These are phyloP conservation scores for Sinonovacula constricta DNA, from an alignment of 1,140 invertebrate genomes.

Conservation along the genomic window DNA sequence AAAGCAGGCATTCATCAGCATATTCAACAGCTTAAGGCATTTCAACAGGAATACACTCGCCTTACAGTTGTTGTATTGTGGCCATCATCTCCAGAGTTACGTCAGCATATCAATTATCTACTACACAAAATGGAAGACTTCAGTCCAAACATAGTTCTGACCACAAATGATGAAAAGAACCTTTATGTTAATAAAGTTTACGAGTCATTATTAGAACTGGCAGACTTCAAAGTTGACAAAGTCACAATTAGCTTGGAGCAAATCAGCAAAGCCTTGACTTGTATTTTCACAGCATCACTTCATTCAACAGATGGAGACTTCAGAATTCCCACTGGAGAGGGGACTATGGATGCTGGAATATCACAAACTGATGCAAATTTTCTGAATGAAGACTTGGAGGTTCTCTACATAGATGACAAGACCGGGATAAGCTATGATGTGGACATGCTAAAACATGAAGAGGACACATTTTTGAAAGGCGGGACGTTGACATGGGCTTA, in stretches of 20 bases:
- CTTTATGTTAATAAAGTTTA: too few species aligned
- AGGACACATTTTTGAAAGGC: constrained; percentile 58
- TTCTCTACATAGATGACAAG: constrained; percentile 55
- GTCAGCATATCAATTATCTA: constrained; percentile 17
- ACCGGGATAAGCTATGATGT: constrained; percentile 14
- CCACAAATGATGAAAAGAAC: too few species aligned
- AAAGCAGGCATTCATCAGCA: constrained; percentile 35
- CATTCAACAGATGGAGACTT: neutral
- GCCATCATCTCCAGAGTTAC: constrained; percentile 23
- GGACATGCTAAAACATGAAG: constrained; percentile 50
- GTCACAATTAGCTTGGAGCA: constrained; percentile 15
- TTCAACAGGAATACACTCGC: constrained; percentile 47
- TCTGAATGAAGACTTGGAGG: constrained; percentile 60
- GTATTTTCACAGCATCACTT: too few species aligned
- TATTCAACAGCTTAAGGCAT: constrained; percentile 34
- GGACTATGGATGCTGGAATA: constrained; percentile 13
- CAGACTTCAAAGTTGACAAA: too few species aligned
- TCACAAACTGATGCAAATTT: constrained; percentile 49
- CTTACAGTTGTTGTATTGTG: constrained; percentile 54
- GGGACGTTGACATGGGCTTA: constrained; percentile 59
- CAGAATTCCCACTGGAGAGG: constrained; percentile 40
- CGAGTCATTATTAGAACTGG: too few species aligned
- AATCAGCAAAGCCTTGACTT: constrained; percentile 2
- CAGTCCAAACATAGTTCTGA: constrained; percentile 17
- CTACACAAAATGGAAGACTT: constrained; percentile 27